Evolutionary conservation across 2,113 vertebrate species (phyloP), one percentile per base, ranked within the genome.

Genomic region (Thinocorus orbignyianus): DNA sequence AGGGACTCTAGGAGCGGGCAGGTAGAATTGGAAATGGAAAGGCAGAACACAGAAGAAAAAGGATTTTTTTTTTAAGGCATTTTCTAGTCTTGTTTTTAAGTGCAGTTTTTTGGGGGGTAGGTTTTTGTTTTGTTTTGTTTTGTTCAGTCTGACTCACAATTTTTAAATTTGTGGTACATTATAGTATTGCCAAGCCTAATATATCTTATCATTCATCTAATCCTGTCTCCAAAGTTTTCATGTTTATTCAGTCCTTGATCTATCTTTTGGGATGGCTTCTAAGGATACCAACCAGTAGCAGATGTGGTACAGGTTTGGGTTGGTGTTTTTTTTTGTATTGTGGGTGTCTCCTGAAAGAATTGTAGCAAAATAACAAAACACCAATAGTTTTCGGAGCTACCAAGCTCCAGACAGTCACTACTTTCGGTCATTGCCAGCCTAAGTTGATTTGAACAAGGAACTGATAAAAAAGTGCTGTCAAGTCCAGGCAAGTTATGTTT

Each of bases 221-320:
- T 90, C 60, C 48, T 81, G 31, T 93, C 44, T 95, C 92, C 64
- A 78, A 84, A 95, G 76, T 86, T 91, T 94, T 93, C 31, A 13
- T 96, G 85, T 64, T 86, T 92, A 88, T 96, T 94, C 81, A 78
- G 68, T 95, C 72, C 82, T 93, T 94, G 76, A 86, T 95, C 76
- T 93, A 33, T 71, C 82, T 92, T 95, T 86, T 95, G 92, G 64
- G 90, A 88, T 93, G 71, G 68, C 90, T 94, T 95, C 88, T 91
- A 92, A 96, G 90, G 83, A 93, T 62, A 92, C 52, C 93, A 96
- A 93, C 73, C 81, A 91, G 95, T 87, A 91, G 95, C 83, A 95
- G 86, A 97, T 93, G 88, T 77, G 85, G 88, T 49, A 39, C 15
- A 31, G 39, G 19, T 33, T 46, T 46, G 18, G 18, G 17, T 46